Evolutionary conservation across 2,888 invertebrate genomes (phyloP).

Genomic region (Hemithea aestivaria): DNA sequence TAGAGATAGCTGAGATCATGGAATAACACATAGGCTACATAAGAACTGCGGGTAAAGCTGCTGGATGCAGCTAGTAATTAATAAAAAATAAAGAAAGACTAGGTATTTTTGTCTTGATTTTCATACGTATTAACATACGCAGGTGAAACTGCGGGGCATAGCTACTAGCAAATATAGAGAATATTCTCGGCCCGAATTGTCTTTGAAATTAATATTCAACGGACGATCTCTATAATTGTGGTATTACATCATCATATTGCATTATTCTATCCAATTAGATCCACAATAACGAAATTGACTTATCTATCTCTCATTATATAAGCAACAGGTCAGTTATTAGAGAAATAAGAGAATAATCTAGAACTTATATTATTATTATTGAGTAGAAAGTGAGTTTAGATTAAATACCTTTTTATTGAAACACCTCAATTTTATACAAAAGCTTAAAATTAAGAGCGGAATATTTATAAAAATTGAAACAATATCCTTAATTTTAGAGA

Average conservation of each 20-base stretch:
- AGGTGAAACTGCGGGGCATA: neutral
- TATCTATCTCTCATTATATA: slow-evolving; percentile 1
- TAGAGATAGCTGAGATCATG: no score
- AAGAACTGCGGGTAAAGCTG: no score
- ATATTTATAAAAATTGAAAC: no score
- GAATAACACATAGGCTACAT: no score
- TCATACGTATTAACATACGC: no score
- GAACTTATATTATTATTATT: slow-evolving; percentile 12
- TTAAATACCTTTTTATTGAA: slow-evolving; percentile 1
- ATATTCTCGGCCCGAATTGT: neutral
- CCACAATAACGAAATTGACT: slow-evolving; percentile 11
- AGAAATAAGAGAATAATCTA: slow-evolving; percentile 11
- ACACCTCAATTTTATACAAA: slow-evolving; percentile 9
- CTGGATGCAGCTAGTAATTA: no score
- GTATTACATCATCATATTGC: slow-evolving; percentile 5
- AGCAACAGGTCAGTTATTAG: slow-evolving; percentile 7
- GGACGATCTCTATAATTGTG: slow-evolving; percentile 1
- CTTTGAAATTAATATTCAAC: no score
- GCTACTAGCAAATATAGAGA: slow-evolving; percentile 6
- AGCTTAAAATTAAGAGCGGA: no score
- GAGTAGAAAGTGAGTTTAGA: slow-evolving; percentile 6
- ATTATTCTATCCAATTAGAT: slow-evolving; percentile 10
- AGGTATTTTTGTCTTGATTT: no score
- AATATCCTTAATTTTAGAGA: no score
- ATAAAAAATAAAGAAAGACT: no score